Percentiles rank a stretch among this genome's conserved stretches.
These are phyloP conservation scores for Emydoidea blandingii DNA, from an alignment of 2,797 vertebrate species.

Conservation along the genomic window DNA sequence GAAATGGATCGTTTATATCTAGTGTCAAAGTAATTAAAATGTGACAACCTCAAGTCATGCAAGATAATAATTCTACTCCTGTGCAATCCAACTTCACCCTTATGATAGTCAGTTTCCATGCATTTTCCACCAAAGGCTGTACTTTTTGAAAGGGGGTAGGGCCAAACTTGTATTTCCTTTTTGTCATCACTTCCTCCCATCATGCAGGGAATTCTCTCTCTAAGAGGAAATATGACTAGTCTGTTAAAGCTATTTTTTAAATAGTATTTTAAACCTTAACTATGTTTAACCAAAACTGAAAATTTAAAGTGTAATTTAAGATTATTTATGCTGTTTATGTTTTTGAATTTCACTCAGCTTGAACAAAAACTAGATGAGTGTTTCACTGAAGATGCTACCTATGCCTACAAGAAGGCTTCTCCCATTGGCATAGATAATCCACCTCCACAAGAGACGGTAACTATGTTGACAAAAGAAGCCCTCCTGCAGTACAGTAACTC, in stretches of 20 bases:
- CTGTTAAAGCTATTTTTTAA: not conserved
- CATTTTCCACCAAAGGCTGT: not conserved
- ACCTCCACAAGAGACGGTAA: not conserved
- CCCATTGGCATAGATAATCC: not conserved
- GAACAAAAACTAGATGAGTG: not conserved
- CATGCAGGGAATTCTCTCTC: not conserved
- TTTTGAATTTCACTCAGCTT: not conserved
- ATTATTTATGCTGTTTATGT: not conserved
- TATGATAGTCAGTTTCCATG: not conserved
- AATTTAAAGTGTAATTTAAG: not conserved
- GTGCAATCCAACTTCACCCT: not conserved
- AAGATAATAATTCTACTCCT: rapidly evolving
- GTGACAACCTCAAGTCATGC: not conserved
- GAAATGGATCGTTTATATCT: conserved; percentile 55
- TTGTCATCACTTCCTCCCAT: not conserved
- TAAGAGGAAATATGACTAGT: not conserved
- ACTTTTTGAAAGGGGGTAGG: not conserved
- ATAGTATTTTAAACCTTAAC: too few relatives aligned
- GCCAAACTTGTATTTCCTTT: not conserved
- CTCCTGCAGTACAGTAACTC: not conserved
- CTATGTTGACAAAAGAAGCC: not conserved
- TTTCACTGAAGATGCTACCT: not conserved
- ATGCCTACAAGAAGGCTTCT: not conserved
- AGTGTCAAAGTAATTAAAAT: not conserved
- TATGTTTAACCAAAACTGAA: not conserved